Base-by-base conservation (phyloP, 2,888 invertebrate species). In the Diogma glabrata region DNA sequence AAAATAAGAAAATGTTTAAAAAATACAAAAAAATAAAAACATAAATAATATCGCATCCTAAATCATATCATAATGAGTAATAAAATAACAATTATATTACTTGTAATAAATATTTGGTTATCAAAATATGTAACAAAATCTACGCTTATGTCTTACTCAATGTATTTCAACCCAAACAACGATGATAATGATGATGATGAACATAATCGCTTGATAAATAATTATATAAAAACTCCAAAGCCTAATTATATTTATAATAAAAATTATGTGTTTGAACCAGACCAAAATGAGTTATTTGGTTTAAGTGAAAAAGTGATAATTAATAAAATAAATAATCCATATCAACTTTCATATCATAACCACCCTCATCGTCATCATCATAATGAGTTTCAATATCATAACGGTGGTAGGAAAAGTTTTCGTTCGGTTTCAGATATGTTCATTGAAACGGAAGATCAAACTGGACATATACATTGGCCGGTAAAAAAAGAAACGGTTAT, bases 401-500 rank as follows among this genome's bases (percentile, higher is more conserved):
- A 33, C 28, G 28, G 20, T 43, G 16, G 2, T 24, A 7, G 5
- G 3, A 40, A 49, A 40, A 46, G 20, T 22, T 19, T 33, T 19
- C 48, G 30, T 33, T 30, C 30, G 8, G 30, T 30, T 2, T 5
- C 30, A 30, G 48, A 48, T 20, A 48, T 30, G 48, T 48, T 30
- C 14, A 24, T 48, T n/a, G 48, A 48, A 33, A 47, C 38, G 33
- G 53, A 49, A 19, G 51, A 51, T 10, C 51, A 49, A 43, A 23
- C 14, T 12, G 20, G 16, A 8, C 24, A 33, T 16, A 20, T 63
- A 30, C 73, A 70, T 59, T 86, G 86, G 87, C 87, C 87, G 1
- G 78, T 84, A 24, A 87, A 87, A 64, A 79, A 79, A 57, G 84
- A 87, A 56, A 86, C 87, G 2, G 78, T 82, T n/a, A 78, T 89